A percentile compares a stretch with the other conserved stretches of the same genome.
Evolutionary conservation across 2,888 invertebrate species (phyloP).

Genomic region (Diaphora mendica): DNA sequence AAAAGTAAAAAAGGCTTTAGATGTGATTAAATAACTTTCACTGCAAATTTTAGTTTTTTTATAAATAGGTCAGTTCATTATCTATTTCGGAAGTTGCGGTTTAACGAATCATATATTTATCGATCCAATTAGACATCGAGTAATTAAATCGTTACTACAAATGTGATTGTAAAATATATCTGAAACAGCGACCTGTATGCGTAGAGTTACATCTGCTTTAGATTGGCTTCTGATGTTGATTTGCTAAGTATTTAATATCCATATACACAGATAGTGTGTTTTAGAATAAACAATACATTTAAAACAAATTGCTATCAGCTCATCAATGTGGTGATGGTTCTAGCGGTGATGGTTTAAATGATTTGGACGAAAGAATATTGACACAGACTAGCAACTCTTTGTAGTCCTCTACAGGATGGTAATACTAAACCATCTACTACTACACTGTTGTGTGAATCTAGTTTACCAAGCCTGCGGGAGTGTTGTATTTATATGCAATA

Average conservation of each 20-base stretch:
- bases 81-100: not conserved
- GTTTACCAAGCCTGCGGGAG: slow-evolving; percentile 71
- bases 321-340: slow-evolving; percentile 48
- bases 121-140: not conserved
- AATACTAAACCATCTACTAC: slow-evolving; percentile 16
- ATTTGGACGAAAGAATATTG: slow-evolving; percentile 43
- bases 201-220: not conserved
- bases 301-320: slow-evolving; percentile 51
- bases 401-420: slow-evolving; percentile 47
- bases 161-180: too few relatives aligned
- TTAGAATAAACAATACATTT: slow-evolving; percentile 35
- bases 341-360: slow-evolving; percentile 47
- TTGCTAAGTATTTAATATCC: too few relatives aligned
- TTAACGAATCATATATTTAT: not conserved
- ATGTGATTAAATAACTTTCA: slow-evolving; percentile 58
- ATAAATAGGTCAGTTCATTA: not conserved
- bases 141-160: too few relatives aligned
- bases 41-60: slow-evolving; percentile 17
- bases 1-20: slow-evolving; percentile 59
- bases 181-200: too few relatives aligned
- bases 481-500: slow-evolving; percentile 79
- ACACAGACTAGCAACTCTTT: slow-evolving; percentile 41
- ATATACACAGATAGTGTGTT: not conserved
- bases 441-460: slow-evolving; percentile 64
- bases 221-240: not conserved